Base-by-base conservation (phyloP, 1,140 invertebrate species). In the Chionoecetes opilio region DNA sequence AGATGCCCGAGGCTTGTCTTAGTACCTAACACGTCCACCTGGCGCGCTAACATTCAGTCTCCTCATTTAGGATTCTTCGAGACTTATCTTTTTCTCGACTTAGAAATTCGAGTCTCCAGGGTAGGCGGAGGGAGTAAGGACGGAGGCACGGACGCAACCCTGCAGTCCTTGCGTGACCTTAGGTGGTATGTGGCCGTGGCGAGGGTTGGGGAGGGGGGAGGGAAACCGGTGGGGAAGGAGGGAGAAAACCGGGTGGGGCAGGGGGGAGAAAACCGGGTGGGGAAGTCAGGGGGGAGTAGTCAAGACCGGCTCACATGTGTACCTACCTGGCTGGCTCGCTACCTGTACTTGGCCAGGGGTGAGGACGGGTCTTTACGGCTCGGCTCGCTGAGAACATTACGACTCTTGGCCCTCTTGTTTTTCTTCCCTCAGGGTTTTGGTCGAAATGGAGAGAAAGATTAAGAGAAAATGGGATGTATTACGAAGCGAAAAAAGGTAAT, bases 121-220 rank as follows among this genome's bases (percentile, higher is more conserved):
- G 63, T 21, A 26, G 3, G 63, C 63, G 3, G 63, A 26, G 21
- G 21, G 63, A 75, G 21, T 75, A 5, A n/a, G 21, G 21, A 75
- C 63, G 63, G n/a, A n/a, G 5, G 21, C 63, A 75, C 63, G 63
- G n/a, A n/a, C n/a, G 21, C 63, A 8, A 75, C 21, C 63, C 63
- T 75, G 63, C 21, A 75, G 63, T 75, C 63, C 63, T 75, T 75
- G 63, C 63, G 6, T 75, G 63, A 75, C 63, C 63, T 75, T 75
- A 75, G 63, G 21, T 75, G 63, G n/a, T 75, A 75, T 75, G 63
- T 75, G 3, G 63, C 21, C 63, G n/a, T 17, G 63, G n/a, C 26
- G 63, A n/a, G 41, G 14, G 41, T 5, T 5, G 41, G 41, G 14
- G 41, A 46, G 14, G 41, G 5, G 14, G 14, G 41, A 46, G n/a